Base-by-base conservation (phyloP, 2,113 vertebrate species). In the Proterorhinus semilunaris region DNA sequence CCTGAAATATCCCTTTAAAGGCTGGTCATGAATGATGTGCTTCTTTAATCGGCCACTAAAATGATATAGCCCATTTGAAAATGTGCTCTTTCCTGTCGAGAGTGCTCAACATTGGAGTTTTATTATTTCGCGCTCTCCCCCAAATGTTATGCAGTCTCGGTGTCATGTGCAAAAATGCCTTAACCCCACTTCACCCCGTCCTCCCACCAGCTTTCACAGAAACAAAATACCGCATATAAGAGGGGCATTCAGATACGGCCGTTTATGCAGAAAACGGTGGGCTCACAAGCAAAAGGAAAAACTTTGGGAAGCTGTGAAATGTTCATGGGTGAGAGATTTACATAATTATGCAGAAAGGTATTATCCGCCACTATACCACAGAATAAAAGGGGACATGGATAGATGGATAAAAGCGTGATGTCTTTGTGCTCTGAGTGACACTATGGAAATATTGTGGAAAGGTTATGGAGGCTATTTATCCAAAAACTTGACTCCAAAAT, bases 261-360 rank as follows among this genome's bases (percentile, higher is more conserved):
- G 11, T 63, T 63, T 48, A 48, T 48, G 62, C 16, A 48, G 10
- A 57, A 67, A 27, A 59, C 7, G 9, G 9, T 47, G 11, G 5
- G 6, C 17, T 66, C 17, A 13, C 21, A 63, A 17, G 27, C 6
- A 47, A 16, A 16, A n/a, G 2, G 27, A 5, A 36, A 68, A 74
- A 44, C 63, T 10, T 69, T 48, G n/a, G 13, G 46, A 53, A 78
- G 74, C 17, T 27, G 62, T 70, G 12, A 78, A 74, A 80, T 74
- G 70, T 79, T 63, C 44, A 75, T 27, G 55, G 42, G 15, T 71
- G 6, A 7, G 10, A 6, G 42, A 71, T 77, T 86, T 75, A 44
- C 73, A 83, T 65, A 75, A 74, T 69, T 58, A 74, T 42, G 68
- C 53, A 81, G n/a, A 49, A 75, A 73, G 21, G 17, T 57, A 53